Conservation (phyloP, 2,888 invertebrate genomes). For the Pollenia amentaria region DNA sequence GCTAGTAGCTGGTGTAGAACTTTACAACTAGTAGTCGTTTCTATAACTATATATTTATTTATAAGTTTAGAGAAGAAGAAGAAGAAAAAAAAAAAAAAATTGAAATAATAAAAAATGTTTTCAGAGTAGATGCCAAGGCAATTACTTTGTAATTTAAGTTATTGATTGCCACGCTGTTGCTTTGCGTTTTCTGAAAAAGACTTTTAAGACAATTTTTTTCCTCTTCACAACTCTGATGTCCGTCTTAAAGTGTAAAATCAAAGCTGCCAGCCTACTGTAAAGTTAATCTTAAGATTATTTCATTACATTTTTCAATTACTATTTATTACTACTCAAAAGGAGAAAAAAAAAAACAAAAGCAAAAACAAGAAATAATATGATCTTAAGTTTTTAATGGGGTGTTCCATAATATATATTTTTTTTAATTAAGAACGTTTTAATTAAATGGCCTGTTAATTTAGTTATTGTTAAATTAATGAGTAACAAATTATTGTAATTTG, state of each 20-base stretch:
- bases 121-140: conserved; percentile 82
- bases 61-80: neutral
- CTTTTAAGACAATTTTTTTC: conserved; percentile 9
- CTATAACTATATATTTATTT: conserved; percentile 68
- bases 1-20: conserved; percentile 55
- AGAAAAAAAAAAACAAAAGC: conserved; percentile 11
- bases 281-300: conserved; percentile 72
- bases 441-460: conserved; percentile 18
- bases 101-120: conserved; percentile 2
- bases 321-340: conserved; percentile 37
- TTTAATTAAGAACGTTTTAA: neutral
- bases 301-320: conserved; percentile 69
- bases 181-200: conserved; percentile 47
- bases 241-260: conserved; percentile 56
- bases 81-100: conserved; percentile 24
- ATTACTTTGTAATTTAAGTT: conserved; percentile 84
- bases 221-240: neutral
- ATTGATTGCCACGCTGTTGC: conserved; percentile 82
- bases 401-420: neutral
- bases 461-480: neutral
- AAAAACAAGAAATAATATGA: conserved; percentile 35
- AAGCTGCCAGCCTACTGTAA: conserved; percentile 62
- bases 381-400: conserved; percentile 65
- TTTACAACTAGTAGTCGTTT: conserved; percentile 59
- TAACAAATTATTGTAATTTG: conserved; percentile 7